Evolutionary conservation across 2,113 vertebrate genomes (phyloP), one percentile per base, ranked within the genome.

Genomic region (Tyto alba): DNA sequence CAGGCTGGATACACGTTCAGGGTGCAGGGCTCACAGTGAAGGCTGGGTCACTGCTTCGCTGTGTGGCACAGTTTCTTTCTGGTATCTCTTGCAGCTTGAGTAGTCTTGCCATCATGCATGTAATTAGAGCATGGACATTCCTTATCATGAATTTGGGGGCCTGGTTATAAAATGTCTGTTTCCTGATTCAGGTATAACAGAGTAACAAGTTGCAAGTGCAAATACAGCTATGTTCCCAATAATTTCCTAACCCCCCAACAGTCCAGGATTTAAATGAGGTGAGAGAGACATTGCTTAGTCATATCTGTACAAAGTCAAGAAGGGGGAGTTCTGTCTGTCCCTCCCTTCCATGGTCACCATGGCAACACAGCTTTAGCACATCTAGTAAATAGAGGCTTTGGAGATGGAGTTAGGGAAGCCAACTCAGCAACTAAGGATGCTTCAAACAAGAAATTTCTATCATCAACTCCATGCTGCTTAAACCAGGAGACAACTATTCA

Each of bases 261-360:
- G 25, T 18, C 55, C 30, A 67, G n/a, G 40, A 63, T 52, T 82
- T 80, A 67, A 80, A 73, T 13, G 3, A 47, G 36, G 10, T 14
- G 22, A 41, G 21, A 73, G 5, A 0, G 1, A 62, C 34, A n/a
- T 20, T 64, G 10, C 19, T 87, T 48, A 52, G 36, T 71, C 32
- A n/a, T 17, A 13, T 25, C 34, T 50, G 36, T 25, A 14, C 4
- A 34, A 67, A 66, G 30, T 7, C 38, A 40, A 56, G 52, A 41
- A 26, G 3, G 6, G 5, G 4, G 11, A 81, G 9, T 13, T 82
- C 41, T 0, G 0, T 38, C 32, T 88, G 18, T 30, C 22, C 9
- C 18, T 71, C 17, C 29, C 20, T 60, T 20, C 27, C 21, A 41
- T 0, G 1, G 26, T 56, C 36, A 59, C 63, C 4, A 2, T 14